Percentiles rank a stretch among this genome's conserved stretches.
These are phyloP conservation scores for Diadumene lineata DNA, from an alignment of 92 coral and sea anemone species.

Conservation along the genomic window DNA sequence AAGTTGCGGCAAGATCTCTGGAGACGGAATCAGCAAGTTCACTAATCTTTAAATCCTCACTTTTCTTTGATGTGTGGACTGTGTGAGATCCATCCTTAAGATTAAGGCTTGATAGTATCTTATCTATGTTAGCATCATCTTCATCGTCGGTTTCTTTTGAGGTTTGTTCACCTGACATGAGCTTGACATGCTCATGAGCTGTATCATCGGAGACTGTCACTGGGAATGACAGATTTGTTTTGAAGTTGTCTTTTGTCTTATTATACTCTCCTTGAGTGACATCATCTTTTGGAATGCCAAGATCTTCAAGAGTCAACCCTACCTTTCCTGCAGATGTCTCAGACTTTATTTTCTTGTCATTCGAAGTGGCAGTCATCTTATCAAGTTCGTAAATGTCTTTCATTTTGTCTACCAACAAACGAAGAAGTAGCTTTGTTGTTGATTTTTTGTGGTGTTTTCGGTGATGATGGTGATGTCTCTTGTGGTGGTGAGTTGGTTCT, in stretches of 20 bases:
- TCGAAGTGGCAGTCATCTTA: slow-evolving; percentile 42
- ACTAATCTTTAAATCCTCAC: not conserved
- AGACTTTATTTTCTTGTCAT: slow-evolving; percentile 32
- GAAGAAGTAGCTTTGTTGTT: slow-evolving; percentile 62
- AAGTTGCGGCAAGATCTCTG: slow-evolving; percentile 7
- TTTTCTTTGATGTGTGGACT: not conserved
- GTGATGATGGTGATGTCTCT: slow-evolving; percentile 39
- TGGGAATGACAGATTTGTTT: slow-evolving; percentile 74
- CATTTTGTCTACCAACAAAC: slow-evolving; percentile 78
- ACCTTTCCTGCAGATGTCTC: slow-evolving; percentile 56
- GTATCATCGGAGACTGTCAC: slow-evolving; percentile 63
- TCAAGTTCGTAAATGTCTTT: slow-evolving; percentile 87
- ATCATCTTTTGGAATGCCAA: slow-evolving; percentile 33
- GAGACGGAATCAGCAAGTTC: slow-evolving; percentile 6
- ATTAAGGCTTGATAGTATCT: slow-evolving; percentile 31
- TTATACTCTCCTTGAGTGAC: slow-evolving; percentile 15
- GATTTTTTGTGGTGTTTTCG: slow-evolving; percentile 34
- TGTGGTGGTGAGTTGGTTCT: slow-evolving; percentile 4
- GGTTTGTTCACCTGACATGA: slow-evolving; percentile 29
- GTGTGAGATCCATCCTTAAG: slow-evolving; percentile 8
- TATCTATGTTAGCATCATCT: slow-evolving; percentile 41
- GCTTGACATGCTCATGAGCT: slow-evolving; percentile 34
- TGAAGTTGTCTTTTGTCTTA: slow-evolving; percentile 24
- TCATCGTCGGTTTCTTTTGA: slow-evolving; percentile 8
- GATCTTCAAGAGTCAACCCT: slow-evolving; percentile 36